Base-by-base conservation (phyloP, 1,140 invertebrate genomes). In the Hyposmocoma kahamanoa region DNA sequence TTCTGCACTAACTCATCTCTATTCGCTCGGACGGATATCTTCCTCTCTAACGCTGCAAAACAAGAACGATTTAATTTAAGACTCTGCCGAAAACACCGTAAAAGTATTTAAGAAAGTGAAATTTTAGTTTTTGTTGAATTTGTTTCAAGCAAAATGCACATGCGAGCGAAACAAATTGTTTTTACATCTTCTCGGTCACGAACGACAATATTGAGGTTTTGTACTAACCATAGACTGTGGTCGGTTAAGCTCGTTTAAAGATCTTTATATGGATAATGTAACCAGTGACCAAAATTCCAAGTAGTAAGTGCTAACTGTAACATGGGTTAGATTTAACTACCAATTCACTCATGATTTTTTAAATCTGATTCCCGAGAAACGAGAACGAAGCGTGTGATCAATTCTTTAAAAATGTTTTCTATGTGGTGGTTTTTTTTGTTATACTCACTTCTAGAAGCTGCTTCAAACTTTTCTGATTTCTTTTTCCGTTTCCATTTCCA, bases 401-500 rank as follows among this genome's bases (percentile, higher is more conserved):
- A n/a, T n/a, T n/a, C n/a, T n/a, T n/a, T n/a, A n/a, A n/a, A n/a
- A n/a, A n/a, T n/a, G n/a, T n/a, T n/a, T n/a, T n/a, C n/a, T n/a
- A n/a, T n/a, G n/a, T n/a, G n/a, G n/a, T n/a, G n/a, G n/a, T n/a
- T n/a, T n/a, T n/a, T n/a, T n/a, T n/a, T n/a, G n/a, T n/a, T n/a
- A 17, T 38, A 76, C 94, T 95, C 88, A 98, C 96, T 96, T 90
- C 96, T 93, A 72, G 95, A 97, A 63, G 96, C 92, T 65, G 96
- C 95, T 87, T 98, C 96, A 72, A 98, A 96, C 85, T 97, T 97
- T 78, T 99, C 97, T 48, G 96, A 97, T 90, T 98, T 98, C 91
- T 98, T 97, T 94, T 97, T 98, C 86, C 96, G 91, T 88, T 97
- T 96, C 97, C 97, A 99, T 86, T 98, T 98, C 97, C 97, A 98